These are phyloP conservation scores for Chromobotia macracanthus DNA, from an alignment of 2,797 vertebrate species.

Conservation along the genomic window DNA sequence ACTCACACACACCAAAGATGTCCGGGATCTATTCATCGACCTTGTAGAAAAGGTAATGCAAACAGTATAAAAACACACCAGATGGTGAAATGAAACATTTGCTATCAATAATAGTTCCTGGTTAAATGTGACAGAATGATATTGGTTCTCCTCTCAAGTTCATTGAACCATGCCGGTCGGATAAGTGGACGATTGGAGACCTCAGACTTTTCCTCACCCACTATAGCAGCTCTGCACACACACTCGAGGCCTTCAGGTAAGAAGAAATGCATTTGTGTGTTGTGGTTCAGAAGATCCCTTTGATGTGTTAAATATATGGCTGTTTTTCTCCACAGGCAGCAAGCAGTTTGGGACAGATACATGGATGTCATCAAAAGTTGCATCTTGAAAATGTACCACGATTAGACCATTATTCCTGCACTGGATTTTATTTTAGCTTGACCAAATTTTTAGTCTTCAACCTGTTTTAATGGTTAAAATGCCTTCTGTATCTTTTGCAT, in stretches of 20 bases:
- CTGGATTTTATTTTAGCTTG: not conserved
- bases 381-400: conserved; percentile 79
- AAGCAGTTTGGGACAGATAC: conserved; percentile 76
- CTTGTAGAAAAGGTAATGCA: conserved; percentile 77
- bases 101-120: not conserved
- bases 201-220: conserved; percentile 72
- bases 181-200: conserved; percentile 72
- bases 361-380: conserved; percentile 76
- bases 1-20: conserved; percentile 77
- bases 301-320: not conserved
- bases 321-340: conserved; percentile 66
- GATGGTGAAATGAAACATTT: not conserved
- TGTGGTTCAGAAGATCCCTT: not conserved
- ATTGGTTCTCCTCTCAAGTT: conserved; percentile 65
- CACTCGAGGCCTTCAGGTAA: conserved; percentile 64
- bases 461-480: not conserved
- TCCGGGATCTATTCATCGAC: conserved; percentile 77
- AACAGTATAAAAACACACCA: not conserved
- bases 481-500: not conserved
- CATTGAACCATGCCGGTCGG: conserved; percentile 77
- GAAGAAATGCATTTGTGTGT: conserved; percentile 47
- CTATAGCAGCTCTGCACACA: conserved; percentile 55
- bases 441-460: not conserved
- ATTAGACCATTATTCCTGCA: conserved; percentile 50
- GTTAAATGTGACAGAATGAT: conserved; percentile 1